phyloP scores from a whole-genome alignment of 2,797 vertebrate genomes.

The Clarias laeviceps region DNA sequence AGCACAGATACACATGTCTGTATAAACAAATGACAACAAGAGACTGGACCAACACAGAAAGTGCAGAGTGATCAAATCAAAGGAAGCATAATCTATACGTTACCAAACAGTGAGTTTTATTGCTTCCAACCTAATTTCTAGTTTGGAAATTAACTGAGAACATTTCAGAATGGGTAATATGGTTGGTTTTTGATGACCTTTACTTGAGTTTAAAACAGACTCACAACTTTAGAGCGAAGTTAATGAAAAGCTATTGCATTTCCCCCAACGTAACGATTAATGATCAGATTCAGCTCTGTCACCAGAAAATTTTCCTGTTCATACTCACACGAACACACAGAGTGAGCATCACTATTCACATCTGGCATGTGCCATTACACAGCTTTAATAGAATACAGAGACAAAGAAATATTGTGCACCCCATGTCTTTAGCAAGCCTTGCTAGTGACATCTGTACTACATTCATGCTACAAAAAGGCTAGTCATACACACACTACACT shows the following conservation, averaged over 20 bases:
- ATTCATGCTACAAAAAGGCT: slow-evolving; percentile 38
- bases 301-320: neutral
- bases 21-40: neutral
- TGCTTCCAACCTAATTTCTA: neutral
- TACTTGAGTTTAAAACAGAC: neutral
- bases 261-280: neutral
- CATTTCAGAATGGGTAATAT: neutral
- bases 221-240: neutral
- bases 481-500: slow-evolving; percentile 31
- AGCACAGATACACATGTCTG: neutral
- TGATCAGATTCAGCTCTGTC: neutral
- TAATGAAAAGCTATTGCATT: neutral
- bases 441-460: slow-evolving; percentile 42
- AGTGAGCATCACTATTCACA: slow-evolving; percentile 22
- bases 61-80: neutral
- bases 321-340: slow-evolving; percentile 13
- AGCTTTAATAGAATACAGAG: slow-evolving; percentile 25
- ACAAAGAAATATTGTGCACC: slow-evolving; percentile 39
- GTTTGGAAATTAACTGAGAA: neutral
- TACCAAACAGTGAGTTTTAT: neutral
- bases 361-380: slow-evolving; percentile 38
- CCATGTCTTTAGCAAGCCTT: slow-evolving; percentile 28
- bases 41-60: neutral
- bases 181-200: neutral
- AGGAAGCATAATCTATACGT: neutral